Evolutionary conservation across 2,888 invertebrate species (phyloP).

Genomic region (Brenthis daphne): DNA sequence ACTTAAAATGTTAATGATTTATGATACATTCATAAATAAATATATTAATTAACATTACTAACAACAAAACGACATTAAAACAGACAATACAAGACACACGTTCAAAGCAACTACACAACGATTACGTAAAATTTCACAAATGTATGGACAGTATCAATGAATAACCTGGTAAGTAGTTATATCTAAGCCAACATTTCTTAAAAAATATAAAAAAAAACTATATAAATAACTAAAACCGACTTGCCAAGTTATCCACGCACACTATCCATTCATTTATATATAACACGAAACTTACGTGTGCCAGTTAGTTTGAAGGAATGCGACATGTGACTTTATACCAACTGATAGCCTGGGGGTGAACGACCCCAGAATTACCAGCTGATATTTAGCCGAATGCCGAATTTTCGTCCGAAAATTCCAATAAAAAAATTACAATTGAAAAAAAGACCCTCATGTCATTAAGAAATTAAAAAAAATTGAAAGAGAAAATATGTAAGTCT

Average conservation of each 20-base stretch:
- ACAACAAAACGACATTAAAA: slow-evolving; percentile 29
- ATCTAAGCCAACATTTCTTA: no score
- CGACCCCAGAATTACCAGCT: slow-evolving; percentile 98
- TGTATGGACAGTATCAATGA: slow-evolving; percentile 5
- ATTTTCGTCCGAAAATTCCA: slow-evolving; percentile 14
- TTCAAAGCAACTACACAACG: slow-evolving; percentile 46
- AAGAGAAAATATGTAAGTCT: background rate
- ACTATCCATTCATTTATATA: slow-evolving; percentile 39
- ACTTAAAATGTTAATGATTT: background rate
- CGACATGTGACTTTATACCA: slow-evolving; percentile 86
- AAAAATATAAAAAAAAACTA: no score
- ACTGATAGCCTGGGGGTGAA: slow-evolving; percentile 90
- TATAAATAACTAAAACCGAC: no score
- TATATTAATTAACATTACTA: slow-evolving; percentile 26
- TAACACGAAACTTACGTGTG: slow-evolving; percentile 65
- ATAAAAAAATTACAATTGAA: slow-evolving; percentile 5
- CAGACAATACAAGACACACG: slow-evolving; percentile 49
- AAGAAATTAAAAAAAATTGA: background rate
- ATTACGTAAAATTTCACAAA: slow-evolving; percentile 9
- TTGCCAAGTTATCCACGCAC: slow-evolving; percentile 8
- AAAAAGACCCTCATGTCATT: background rate
- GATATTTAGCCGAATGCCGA: slow-evolving; percentile 89
- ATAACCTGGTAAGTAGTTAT: background rate
- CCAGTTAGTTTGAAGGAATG: slow-evolving; percentile 49
- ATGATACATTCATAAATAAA: slow-evolving; percentile 11